Evolutionary conservation across 1,140 invertebrate species (phyloP), one percentile per base, ranked within the genome.

Genomic region (Pararge aegeria): DNA sequence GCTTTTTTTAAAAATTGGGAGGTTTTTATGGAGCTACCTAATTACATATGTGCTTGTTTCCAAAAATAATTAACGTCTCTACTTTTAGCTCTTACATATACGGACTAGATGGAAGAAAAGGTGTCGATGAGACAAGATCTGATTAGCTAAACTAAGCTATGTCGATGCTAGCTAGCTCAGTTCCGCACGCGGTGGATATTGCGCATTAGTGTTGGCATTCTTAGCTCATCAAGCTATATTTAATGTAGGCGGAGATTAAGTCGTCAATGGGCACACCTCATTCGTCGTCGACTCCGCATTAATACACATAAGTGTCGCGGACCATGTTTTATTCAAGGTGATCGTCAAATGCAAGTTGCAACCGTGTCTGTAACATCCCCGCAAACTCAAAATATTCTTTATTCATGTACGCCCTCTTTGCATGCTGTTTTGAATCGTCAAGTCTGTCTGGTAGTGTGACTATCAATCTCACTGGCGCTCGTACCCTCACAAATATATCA

Each of bases 171-270:
- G 7, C 7, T 34, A 1, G 27, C 27, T 27, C 10, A 27, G 27
- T 9, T 7, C 10, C 27, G 27, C 27, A 5, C 7, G 30, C 30
- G 12, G 30, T 34, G 30, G 30, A 6, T 34, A 34, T 12, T 1
- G 30, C 30, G 10, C 30, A 12, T 3, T 42, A 53, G n/a, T n/a
- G 52, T 48, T 55, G 29, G 54, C 60, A 63, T 64, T 58, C 44
- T 61, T 60, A 61, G 63, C 58, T 62, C 66, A 68, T 66, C 68
- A 64, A 50, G 64, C 68, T 71, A 68, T 65, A 68, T 63, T 64
- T 70, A 70, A 63, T 66, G 68, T 70, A 68, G 70, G 70, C 67
- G 70, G 70, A 67, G 67, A 70, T 63, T 58, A 62, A 42, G 30
- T 59, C 55, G 52, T 62, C 58, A 54, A 50, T 66, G 60, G 67